phyloP scores from a whole-genome alignment of 2,113 vertebrate genomes.

The Pterophyllum scalare region DNA sequence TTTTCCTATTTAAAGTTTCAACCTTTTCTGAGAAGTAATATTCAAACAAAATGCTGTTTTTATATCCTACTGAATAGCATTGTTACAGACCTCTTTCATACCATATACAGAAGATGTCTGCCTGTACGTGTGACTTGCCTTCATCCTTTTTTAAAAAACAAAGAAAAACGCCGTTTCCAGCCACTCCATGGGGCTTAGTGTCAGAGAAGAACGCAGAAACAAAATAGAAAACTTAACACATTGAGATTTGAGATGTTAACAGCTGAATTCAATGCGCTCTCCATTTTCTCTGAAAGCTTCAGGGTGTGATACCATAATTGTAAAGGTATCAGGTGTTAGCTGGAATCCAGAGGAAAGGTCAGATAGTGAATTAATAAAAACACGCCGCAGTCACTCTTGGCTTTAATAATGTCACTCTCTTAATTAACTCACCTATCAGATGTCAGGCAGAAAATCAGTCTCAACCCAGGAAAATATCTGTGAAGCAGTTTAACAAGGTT shows the following conservation, averaged over 20 bases:
- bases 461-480: slow-evolving; percentile 42
- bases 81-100: slow-evolving; percentile 24
- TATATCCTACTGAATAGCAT: slow-evolving; percentile 43
- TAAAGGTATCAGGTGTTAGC: slow-evolving; percentile 62
- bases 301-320: slow-evolving; percentile 16
- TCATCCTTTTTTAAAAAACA: background rate
- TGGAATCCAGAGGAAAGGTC: slow-evolving; percentile 66
- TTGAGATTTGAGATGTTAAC: slow-evolving; percentile 4
- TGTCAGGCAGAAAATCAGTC: slow-evolving; percentile 45
- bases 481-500: slow-evolving; percentile 53
- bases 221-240: slow-evolving; percentile 11
- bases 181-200: background rate
- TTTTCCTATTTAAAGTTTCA: slow-evolving; percentile 54
- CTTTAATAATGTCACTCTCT: slow-evolving; percentile 76
- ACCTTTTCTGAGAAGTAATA: slow-evolving; percentile 57
- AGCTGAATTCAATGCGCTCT: slow-evolving; percentile 1
- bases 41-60: slow-evolving; percentile 66
- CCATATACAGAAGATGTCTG: background rate
- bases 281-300: background rate
- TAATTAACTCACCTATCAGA: slow-evolving; percentile 70
- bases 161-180: slow-evolving; percentile 3
- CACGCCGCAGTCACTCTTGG: slow-evolving; percentile 51
- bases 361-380: slow-evolving; percentile 74
- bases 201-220: slow-evolving; percentile 2
- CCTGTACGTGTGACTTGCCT: background rate